phyloP scores from a whole-genome alignment of 2,113 vertebrate genomes.

The Ahaetulla prasina region DNA sequence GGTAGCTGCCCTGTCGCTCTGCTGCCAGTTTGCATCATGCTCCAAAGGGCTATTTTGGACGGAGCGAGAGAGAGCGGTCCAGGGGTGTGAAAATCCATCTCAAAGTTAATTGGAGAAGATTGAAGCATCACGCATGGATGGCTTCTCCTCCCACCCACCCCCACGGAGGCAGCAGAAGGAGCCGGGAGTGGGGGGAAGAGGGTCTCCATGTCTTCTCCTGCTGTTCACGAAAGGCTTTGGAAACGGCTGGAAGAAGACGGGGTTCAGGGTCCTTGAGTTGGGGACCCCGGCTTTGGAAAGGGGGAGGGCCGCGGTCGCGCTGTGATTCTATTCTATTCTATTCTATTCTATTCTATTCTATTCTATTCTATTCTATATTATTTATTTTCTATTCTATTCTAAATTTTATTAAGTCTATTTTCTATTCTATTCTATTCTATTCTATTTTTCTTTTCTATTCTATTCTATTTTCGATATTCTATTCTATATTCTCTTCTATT shows the following conservation, averaged over 20 bases:
- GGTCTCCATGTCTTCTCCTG: not conserved
- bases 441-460: too few relatives aligned
- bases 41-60: conserved; percentile 55
- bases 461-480: too few relatives aligned
- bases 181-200: accelerated
- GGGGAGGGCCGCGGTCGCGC: too few relatives aligned
- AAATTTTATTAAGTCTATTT: too few relatives aligned
- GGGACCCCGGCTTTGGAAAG: accelerated
- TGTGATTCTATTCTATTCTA: too few relatives aligned
- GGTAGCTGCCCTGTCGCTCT: conserved; percentile 35
- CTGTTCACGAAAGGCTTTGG: not conserved
- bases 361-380: too few relatives aligned
- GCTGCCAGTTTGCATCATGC: conserved; percentile 63
- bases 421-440: too few relatives aligned
- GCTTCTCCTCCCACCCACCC: not conserved
- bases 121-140: conserved; percentile 46
- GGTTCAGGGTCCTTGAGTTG: not conserved
- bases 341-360: too few relatives aligned
- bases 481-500: too few relatives aligned
- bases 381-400: too few relatives aligned
- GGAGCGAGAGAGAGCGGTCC: conserved; percentile 47
- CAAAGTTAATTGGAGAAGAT: conserved; percentile 65
- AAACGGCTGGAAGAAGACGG: not conserved
- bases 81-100: conserved; percentile 65
- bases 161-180: not conserved